Evolutionary conservation across 2,888 invertebrate species (phyloP).

Genomic region (Microplitis manilae): DNA sequence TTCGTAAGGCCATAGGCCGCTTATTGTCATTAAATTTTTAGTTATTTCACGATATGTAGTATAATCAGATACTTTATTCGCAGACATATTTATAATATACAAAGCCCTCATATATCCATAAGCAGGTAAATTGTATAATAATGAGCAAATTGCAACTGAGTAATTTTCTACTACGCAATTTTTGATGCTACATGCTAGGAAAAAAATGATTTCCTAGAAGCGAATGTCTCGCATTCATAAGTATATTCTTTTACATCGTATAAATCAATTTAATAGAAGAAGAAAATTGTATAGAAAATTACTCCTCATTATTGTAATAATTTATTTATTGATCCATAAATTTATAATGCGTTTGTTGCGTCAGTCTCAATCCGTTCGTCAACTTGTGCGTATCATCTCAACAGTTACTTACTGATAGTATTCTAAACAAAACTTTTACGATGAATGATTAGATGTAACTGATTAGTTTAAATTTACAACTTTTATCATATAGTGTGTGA

Average conservation of each 20-base stretch:
- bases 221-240: not conserved
- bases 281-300: not conserved
- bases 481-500: too few relatives aligned
- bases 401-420: not conserved
- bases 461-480: too few relatives aligned
- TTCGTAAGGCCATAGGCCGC: not conserved
- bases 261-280: not conserved
- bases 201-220: not conserved
- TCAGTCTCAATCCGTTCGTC: not conserved
- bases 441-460: not conserved
- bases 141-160: not conserved
- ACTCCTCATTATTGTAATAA: not conserved
- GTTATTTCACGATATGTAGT: not conserved
- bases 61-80: not conserved
- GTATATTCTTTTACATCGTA: not conserved
- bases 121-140: not conserved
- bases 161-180: not conserved
- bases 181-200: not conserved
- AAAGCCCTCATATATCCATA: not conserved
- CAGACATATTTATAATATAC: not conserved
- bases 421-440: not conserved
- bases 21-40: not conserved
- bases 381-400: not conserved
- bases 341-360: not conserved
- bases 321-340: not conserved